Percentiles rank a stretch among this genome's conserved stretches.
phyloP scores from a whole-genome alignment of 2,113 vertebrate genomes.

The Gymnocephalus cernua region DNA sequence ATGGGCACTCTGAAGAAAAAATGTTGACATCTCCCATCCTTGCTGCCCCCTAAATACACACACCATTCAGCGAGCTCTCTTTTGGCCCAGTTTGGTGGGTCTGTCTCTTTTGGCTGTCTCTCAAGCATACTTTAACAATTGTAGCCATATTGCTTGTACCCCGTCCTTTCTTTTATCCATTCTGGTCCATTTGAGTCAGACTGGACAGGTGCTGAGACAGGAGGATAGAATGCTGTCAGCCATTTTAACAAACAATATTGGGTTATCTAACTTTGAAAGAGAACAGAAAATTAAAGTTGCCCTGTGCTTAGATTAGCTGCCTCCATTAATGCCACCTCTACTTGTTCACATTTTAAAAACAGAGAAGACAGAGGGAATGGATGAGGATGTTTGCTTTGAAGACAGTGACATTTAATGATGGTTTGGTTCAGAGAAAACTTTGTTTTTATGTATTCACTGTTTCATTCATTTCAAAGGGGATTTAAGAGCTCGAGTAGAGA shows the following conservation, averaged over 20 bases:
- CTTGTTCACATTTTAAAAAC: constrained; percentile 32
- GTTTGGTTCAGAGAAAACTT: constrained; percentile 60
- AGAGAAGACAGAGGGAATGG: background rate
- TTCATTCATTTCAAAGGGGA: constrained; percentile 67
- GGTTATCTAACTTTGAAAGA: constrained; percentile 62
- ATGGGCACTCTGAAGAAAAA: constrained; percentile 75
- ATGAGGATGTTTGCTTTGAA: constrained; percentile 38
- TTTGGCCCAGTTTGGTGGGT: constrained; percentile 71
- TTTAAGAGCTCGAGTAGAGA: constrained; percentile 72
- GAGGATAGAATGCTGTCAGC: constrained; percentile 70
- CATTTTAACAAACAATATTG: constrained; percentile 55
- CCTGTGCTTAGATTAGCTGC: constrained; percentile 47
- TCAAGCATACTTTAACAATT: constrained; percentile 79
- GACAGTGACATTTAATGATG: constrained; percentile 40
- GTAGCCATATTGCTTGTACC: constrained; percentile 51
- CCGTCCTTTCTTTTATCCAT: constrained; percentile 62
- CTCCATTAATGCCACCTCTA: constrained; percentile 22
- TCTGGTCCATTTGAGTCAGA: constrained; percentile 56
- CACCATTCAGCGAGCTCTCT: constrained; percentile 70
- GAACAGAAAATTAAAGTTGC: constrained; percentile 48
- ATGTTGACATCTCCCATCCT: constrained; percentile 81
- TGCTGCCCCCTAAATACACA: constrained; percentile 74
- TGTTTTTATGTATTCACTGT: constrained; percentile 44
- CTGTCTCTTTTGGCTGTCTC: constrained; percentile 82
- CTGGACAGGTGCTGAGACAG: constrained; percentile 69